A percentile compares a stretch with the other conserved stretches of the same genome.
phyloP scores from a whole-genome alignment of 92 coral and sea anemone species.

The Epizoanthus rinbou region DNA sequence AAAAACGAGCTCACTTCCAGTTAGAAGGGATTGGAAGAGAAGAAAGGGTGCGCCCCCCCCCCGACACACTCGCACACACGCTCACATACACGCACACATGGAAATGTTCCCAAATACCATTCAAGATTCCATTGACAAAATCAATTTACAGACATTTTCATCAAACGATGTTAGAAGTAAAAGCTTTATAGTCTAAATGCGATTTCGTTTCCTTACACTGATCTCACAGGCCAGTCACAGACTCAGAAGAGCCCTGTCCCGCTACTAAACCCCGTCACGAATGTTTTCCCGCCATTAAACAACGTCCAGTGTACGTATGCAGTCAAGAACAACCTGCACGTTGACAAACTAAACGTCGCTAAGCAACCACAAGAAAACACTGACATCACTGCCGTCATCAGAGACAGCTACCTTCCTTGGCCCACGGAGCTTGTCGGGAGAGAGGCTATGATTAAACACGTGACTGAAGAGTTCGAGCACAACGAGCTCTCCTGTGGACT shows the following conservation, averaged over 20 bases:
- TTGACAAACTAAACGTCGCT: not conserved
- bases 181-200: no score
- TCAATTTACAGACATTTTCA: no score
- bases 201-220: not conserved
- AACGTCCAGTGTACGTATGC: not conserved
- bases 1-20: no score
- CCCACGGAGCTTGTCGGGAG: constrained; percentile 36
- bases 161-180: no score
- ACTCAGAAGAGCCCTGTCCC: not conserved
- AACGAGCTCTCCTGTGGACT: constrained; percentile 19
- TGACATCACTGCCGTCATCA: not conserved
- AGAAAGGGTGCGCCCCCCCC: no score
- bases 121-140: no score
- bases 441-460: constrained; percentile 18
- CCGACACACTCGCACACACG: no score
- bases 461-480: constrained; percentile 14
- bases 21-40: no score
- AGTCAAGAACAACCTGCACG: not conserved
- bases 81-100: no score
- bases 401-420: constrained; percentile 22
- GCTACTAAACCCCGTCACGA: not conserved
- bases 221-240: not conserved
- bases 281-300: constrained; percentile 8
- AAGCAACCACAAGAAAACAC: constrained; percentile 28
- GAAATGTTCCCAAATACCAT: no score